Evolutionary conservation across 2,888 invertebrate genomes (phyloP), one percentile per base, ranked within the genome.

Genomic region (Macrosoma leucophasiata): DNA sequence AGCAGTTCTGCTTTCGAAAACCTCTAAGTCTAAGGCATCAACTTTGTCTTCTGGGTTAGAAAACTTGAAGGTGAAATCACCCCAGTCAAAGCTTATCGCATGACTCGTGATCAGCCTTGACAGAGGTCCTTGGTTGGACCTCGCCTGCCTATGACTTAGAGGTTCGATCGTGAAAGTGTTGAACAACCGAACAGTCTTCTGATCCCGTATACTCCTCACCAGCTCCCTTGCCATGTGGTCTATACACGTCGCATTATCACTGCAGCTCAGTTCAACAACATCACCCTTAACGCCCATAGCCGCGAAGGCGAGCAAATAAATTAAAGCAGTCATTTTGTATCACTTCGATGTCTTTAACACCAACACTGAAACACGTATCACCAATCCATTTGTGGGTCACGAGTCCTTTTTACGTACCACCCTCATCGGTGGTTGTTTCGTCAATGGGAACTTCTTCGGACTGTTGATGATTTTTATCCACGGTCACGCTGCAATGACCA

Each of bases 241-340:
- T 19, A 89, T 75, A 50, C 89, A 89, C 40, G 87, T 87, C 17
- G 88, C 87, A 64, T 89, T 88, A 53, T 88, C 88, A 62, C 85
- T 85, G 68, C 89, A 89, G 50, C 65, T 73, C 14, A 85, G 50
- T 50, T 84, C 76, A 38, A 79, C 67, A 28, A 72, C 48, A 11
- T 43, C 63, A 36, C 72, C 69, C 32, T 54, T 52, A 42, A 62
- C 70, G 30, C 72, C 69, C 46, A 75, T 53, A 43, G 75, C 48
- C 52, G 72, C 50, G 34, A 75, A 61, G 50, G 71, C 69, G 43
- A 81, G 46, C 39, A 84, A 49, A 50, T 65, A 61, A 53, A 68
- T 60, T 43, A 76, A 52, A 50, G 68, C 67, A 70, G 73, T 76
- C 84, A 84, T 84, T 62, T 70, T 74, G 58, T n/a, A 50, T 52